Conservation (phyloP, 2,888 invertebrate species). For the Blastobasis adustella region DNA sequence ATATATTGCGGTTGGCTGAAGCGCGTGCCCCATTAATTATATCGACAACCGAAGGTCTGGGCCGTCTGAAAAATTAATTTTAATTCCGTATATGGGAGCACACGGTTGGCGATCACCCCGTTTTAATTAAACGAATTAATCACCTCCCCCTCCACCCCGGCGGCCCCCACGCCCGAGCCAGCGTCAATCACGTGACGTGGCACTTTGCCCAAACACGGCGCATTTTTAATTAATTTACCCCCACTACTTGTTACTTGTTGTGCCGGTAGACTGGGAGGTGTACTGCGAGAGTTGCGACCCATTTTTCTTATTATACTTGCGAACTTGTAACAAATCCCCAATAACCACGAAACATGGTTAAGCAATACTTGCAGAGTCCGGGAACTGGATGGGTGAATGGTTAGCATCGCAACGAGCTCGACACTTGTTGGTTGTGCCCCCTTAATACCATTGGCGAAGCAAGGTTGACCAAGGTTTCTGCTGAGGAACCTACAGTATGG, state of each 20-base stretch:
- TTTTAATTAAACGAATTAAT: constrained; percentile 49
- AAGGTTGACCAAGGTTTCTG: too few species aligned
- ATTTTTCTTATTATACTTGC: too few species aligned
- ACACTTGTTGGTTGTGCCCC: too few species aligned
- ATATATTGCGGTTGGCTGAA: not conserved
- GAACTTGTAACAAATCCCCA: too few species aligned
- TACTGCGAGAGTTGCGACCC: too few species aligned
- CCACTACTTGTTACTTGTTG: not conserved
- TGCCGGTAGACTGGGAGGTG: too few species aligned
- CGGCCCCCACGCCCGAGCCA: constrained; percentile 1
- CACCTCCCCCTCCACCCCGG: constrained; percentile 21
- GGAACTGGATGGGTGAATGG: too few species aligned
- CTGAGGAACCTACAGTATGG: too few species aligned
- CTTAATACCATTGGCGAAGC: too few species aligned
- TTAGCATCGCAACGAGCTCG: too few species aligned
- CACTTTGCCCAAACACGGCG: constrained; percentile 1
- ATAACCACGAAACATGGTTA: too few species aligned
- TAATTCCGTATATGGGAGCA: constrained; percentile 23
- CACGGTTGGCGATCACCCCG: constrained; percentile 14
- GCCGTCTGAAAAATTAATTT: constrained; percentile 14
- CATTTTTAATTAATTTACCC: constrained; percentile 9
- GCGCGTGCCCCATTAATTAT: not conserved
- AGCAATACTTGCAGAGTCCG: too few species aligned
- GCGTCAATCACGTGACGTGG: constrained; percentile 8
- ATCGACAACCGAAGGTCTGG: not conserved